Evolutionary conservation across 1,140 invertebrate species (phyloP).

Genomic region (Danaus melanippus): DNA sequence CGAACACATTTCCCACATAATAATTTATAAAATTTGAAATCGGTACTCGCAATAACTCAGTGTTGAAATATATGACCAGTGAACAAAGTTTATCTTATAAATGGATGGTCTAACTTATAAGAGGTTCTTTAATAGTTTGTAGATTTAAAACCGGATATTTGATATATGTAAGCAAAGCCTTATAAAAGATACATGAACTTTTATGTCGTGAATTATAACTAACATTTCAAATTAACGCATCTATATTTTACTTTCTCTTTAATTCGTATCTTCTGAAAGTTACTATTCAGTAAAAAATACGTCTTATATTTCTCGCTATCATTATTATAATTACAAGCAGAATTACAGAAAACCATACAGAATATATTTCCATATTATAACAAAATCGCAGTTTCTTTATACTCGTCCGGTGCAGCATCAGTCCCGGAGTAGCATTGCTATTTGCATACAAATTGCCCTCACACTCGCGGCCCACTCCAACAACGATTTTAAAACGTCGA

Average conservation of each 20-base stretch:
- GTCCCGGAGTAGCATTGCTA: constrained; percentile 38
- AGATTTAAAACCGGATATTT: too few relatives aligned
- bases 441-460: constrained; percentile 55
- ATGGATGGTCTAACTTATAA: constrained; percentile 19
- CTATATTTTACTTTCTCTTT: too few relatives aligned
- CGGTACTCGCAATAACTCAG: constrained; percentile 22
- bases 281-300: too few relatives aligned
- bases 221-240: too few relatives aligned
- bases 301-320: too few relatives aligned
- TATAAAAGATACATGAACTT: too few relatives aligned
- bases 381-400: constrained; percentile 1
- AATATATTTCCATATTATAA: too few relatives aligned
- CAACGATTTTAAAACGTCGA: constrained; percentile 46
- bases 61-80: constrained; percentile 40
- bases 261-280: too few relatives aligned
- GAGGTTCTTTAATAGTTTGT: neutral
- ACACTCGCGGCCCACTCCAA: constrained; percentile 35
- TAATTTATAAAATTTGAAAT: constrained; percentile 20
- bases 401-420: neutral
- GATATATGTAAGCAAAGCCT: too few relatives aligned
- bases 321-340: too few relatives aligned
- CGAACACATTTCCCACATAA: constrained; percentile 19
- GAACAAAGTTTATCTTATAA: constrained; percentile 47
- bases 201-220: too few relatives aligned
- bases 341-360: too few relatives aligned